Evolutionary conservation across 35 echinoderm and acorn worm species (phyloP), one percentile per base, ranked within the genome.

Genomic region (Heliocidaris tuberculata): DNA sequence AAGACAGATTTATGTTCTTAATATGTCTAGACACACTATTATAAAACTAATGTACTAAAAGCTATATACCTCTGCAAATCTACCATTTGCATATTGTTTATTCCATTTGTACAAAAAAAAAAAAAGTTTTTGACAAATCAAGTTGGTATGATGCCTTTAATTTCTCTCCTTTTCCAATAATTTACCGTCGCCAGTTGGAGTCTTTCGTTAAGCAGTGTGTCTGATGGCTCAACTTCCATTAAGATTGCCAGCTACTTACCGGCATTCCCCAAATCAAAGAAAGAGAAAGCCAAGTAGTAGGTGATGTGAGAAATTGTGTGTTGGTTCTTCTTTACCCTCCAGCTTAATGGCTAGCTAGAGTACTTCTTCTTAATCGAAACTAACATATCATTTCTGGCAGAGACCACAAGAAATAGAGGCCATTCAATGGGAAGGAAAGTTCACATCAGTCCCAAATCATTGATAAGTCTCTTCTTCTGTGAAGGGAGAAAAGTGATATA

Each of bases 351-450:
- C 6, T 3, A 78, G 65, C 27, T 78, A 78, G 27, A 78, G 65
- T 78, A n/a, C 65, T 78, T 78, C 65, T 78, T 78, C 17, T 78
- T 78, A 78, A 78, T 78, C 21, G 65, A 78, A 78, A 78, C 65
- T 78, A 78, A 78, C 65, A 78, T 78, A 78, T 78, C 65, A 78
- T n/a, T 19, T 7, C 27, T 78, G 65, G 27, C 65, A 78, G 21
- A n/a, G 19, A 24, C 15, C 65, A 78, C 65, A 17, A 78, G 65
- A 78, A 78, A 19, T n/a, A 78, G 65, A 19, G 65, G 21, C 65
- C 65, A 78, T 78, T 78, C 65, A n/a, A n/a, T 27, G 21, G 27
- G 65, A 78, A 78, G 65, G 21, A 19, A 21, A 17, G 21, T 78
- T 7, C 27, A 42, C 35, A 42, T 78, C 65, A 78, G 59, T 60